Percentiles rank a stretch among this genome's conserved stretches.
These are phyloP conservation scores for Nymphalis io DNA, from an alignment of 1,140 invertebrate genomes.

Conservation along the genomic window DNA sequence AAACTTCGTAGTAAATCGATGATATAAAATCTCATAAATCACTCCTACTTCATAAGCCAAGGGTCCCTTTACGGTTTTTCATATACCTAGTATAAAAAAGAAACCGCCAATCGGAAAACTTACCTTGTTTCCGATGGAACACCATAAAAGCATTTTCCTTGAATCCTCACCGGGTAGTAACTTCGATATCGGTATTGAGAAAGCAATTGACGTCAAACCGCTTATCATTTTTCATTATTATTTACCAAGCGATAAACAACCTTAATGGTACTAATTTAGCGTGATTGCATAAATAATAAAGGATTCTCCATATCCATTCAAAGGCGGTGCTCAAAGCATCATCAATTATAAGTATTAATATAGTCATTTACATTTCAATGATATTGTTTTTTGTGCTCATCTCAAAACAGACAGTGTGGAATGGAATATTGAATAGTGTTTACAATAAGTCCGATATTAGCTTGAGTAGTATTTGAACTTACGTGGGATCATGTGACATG, in stretches of 20 bases:
- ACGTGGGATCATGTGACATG: slow-evolving; percentile 58
- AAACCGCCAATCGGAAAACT: slow-evolving; percentile 60
- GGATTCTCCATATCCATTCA: slow-evolving; percentile 43
- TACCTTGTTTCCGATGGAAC: slow-evolving; percentile 48
- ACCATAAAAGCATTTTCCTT: slow-evolving; percentile 47
- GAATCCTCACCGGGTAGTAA: slow-evolving; percentile 47
- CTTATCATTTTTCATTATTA: slow-evolving; percentile 54
- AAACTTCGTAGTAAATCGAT: slow-evolving; percentile 28
- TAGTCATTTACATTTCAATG: slow-evolving; percentile 52
- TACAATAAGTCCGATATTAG: slow-evolving; percentile 65
- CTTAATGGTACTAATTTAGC: slow-evolving; percentile 48
- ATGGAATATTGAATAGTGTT: slow-evolving; percentile 56
- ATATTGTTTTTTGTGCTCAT: slow-evolving; percentile 44
- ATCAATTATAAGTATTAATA: slow-evolving; percentile 53
- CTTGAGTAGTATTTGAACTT: slow-evolving; percentile 65
- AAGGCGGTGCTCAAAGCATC: slow-evolving; percentile 43
- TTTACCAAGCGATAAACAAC: slow-evolving; percentile 44
- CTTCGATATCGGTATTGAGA: slow-evolving; percentile 59
- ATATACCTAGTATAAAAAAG: slow-evolving; percentile 57
- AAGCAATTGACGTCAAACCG: slow-evolving; percentile 62
- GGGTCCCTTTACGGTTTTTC: slow-evolving; percentile 42
- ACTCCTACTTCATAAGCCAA: slow-evolving; percentile 54
- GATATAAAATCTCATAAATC: slow-evolving; percentile 49
- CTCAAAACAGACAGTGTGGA: slow-evolving; percentile 43
- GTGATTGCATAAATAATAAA: slow-evolving; percentile 44